Evolutionary conservation across 2,113 vertebrate species (phyloP), one percentile per base, ranked within the genome.

Genomic region (Heterotilapia buettikoferi): DNA sequence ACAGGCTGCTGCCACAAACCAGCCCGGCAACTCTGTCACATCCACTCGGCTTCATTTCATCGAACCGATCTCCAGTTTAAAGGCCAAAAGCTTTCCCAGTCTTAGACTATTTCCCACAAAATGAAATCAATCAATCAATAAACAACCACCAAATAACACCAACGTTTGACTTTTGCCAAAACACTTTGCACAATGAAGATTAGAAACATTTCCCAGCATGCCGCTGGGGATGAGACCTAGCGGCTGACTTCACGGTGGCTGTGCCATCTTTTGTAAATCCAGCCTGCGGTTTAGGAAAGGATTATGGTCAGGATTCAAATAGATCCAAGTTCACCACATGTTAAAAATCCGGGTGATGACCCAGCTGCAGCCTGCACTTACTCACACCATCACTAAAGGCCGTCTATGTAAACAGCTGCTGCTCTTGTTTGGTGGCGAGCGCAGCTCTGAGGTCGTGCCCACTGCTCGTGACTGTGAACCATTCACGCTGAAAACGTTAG

Each of bases 51-150:
- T 24, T 71, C 36, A 71, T 71, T 9, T 71, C 38, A 71, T 16
- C 16, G 1, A 16, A 1, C 0, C 0, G 2, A 24, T 14, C 12
- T 1, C 21, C 7, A 5, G 18, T 63, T 63, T 66, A 40, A 68
- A 68, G n/a, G 63, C 21, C 6, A 6, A 10, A 68, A 24, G 4
- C 7, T 71, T 61, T 9, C 1, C 5, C 38, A 2, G 12, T 16
- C 19, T 2, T 2, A 71, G 36, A 43, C 3, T 0, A 0, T 71
- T 71, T 1, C 66, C 66, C n/a, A 43, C 36, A 40, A 24, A 71
- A 2, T 0, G 5, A 16, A 12, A 61, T 10, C 1, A 10, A 59
- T 26, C 5, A 59, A 4, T 10, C 2, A 9, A n/a, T 3, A 38
- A 38, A 12, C 26, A 57, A 10, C 0, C 16, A 63, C 3, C 59